Base-by-base conservation (phyloP, 2,113 vertebrate species). In the Rhineura floridana region DNA sequence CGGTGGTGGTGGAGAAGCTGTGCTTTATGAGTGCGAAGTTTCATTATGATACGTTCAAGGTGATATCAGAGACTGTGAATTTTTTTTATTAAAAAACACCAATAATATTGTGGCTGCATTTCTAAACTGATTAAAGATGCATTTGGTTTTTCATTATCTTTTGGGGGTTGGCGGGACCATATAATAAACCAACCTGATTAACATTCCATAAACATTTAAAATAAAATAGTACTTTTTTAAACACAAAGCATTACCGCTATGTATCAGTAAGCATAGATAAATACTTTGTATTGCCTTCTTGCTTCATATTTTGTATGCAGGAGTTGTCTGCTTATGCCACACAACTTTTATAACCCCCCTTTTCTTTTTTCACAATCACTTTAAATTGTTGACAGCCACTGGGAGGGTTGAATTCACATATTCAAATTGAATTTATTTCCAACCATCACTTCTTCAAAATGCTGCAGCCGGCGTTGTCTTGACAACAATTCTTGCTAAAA, bases 371-470 rank as follows among this genome's bases (percentile, higher is more conserved):
- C 62, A 44, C 39, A 33, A 21, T 85, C 50, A 80, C 84, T 88
- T 83, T 70, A 80, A 86, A 84, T 84, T 86, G 48, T 78, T 80
- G 79, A 70, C 28, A 72, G 80, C 59, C 7, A 48, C 28, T 19
- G 21, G 28, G 28, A 59, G 33, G n/a, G 10, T 2, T 2, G 79
- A 65, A 63, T 1, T 81, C 0, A 0, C 1, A 0, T 3, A 0
- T 19, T 28, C 1, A 44, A 48, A 9, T 80, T 90, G 4, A 55
- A 13, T 50, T 83, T 17, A 15, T 87, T 84, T 33, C 50, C 44
- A 80, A 23, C 17, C 78, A 0, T 33, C 76, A 73, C 69, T 23
- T 3, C 19, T 89, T 79, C 62, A 59, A 67, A 12, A 23, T 75
- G 2, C 15, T 87, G 11, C 30, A 82, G 25, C 44, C 62, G 23